phyloP scores from a whole-genome alignment of 2,797 vertebrate species.

The Myotis vivesi region DNA sequence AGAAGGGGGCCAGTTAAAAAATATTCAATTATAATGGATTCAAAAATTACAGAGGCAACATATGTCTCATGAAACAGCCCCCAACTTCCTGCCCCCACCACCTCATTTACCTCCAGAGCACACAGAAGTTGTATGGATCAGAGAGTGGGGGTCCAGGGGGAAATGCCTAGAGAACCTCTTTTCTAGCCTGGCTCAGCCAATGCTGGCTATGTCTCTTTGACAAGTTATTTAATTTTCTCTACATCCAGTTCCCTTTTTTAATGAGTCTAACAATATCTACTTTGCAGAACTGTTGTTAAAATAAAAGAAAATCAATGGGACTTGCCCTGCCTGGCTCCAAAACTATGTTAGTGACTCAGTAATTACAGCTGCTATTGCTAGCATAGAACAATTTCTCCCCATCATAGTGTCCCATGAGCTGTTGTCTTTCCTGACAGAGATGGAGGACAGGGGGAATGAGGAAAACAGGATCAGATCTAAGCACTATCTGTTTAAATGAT shows the following conservation, averaged over 20 bases:
- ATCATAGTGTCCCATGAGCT: neutral
- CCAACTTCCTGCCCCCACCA: neutral
- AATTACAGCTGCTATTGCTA: neutral
- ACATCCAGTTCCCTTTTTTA: neutral
- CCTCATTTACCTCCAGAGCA: too few relatives aligned
- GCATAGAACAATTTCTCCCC: neutral
- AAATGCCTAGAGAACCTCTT: neutral
- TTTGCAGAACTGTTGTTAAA: neutral
- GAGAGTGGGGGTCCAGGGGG: neutral
- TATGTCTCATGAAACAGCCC: neutral
- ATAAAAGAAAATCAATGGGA: neutral
- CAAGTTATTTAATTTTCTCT: neutral
- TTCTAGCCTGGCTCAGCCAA: too few relatives aligned
- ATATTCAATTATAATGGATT: neutral
- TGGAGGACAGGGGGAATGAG: too few relatives aligned
- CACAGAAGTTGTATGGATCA: neutral
- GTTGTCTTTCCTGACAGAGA: neutral
- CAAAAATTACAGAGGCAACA: neutral
- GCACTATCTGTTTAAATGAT: neutral
- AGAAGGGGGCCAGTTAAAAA: neutral
- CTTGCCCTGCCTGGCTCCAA: too few relatives aligned
- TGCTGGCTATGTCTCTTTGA: neutral
- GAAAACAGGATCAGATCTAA: neutral
- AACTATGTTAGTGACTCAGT: neutral
- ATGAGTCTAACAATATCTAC: neutral